Percentiles rank a stretch among this genome's conserved stretches.
phyloP scores from a whole-genome alignment of 2,113 vertebrate genomes.

The Pluvialis apricaria region DNA sequence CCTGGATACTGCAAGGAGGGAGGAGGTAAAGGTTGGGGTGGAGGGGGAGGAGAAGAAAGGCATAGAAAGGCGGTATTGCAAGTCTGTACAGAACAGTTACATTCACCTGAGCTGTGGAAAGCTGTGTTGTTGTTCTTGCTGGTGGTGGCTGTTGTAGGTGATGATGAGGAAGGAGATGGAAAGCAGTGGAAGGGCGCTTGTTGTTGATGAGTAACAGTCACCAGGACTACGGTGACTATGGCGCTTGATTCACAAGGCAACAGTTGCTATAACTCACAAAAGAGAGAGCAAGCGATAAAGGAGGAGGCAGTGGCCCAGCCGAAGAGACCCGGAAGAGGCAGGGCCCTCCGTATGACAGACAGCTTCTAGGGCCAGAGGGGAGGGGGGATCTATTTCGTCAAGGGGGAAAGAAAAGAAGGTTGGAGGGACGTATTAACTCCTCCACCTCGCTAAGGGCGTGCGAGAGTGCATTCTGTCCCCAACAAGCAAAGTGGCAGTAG shows the following conservation, averaged over 20 bases:
- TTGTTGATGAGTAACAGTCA: conserved; percentile 98
- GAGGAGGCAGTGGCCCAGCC: conserved; percentile 66
- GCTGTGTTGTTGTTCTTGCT: conserved; percentile 20
- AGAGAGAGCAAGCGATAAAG: conserved; percentile 63
- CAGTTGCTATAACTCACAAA: conserved; percentile 98
- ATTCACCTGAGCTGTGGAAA: conserved; percentile 90
- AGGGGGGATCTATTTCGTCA: background rate
- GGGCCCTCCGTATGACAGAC: conserved; percentile 50
- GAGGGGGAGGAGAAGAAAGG: background rate
- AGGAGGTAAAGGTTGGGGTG: background rate
- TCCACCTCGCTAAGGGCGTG: background rate
- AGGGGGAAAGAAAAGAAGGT: background rate
- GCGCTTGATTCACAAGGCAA: conserved; percentile 97
- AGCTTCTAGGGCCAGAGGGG: background rate
- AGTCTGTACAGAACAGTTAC: conserved; percentile 61
- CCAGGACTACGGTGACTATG: conserved; percentile 99
- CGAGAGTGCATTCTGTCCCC: background rate
- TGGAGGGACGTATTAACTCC: background rate
- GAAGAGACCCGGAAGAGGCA: conserved; percentile 74
- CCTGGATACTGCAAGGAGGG: background rate
- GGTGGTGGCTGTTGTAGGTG: conserved; percentile 65
- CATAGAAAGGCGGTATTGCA: background rate
- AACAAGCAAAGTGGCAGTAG: background rate
- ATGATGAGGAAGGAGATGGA: conserved; percentile 82
- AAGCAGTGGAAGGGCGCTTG: conserved; percentile 89